Evolutionary conservation across 1,140 invertebrate genomes (phyloP), one percentile per base, ranked within the genome.

Genomic region (Sipha flava): DNA sequence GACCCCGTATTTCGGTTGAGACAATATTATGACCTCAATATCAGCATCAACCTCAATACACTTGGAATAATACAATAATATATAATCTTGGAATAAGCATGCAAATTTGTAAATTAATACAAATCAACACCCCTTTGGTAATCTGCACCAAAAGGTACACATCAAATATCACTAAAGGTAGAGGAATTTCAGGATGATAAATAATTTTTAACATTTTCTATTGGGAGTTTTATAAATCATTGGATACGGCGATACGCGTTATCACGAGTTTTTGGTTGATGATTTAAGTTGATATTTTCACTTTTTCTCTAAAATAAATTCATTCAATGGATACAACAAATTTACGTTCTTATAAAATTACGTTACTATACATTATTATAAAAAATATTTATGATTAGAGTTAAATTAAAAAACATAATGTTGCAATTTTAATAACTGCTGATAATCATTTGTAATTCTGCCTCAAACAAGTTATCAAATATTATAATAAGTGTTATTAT

Each of bases 201-300:
- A 77, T 57, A 77, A 77, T 57, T 77, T 77, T 57, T 34, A 57
- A 43, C 49, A 14, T 57, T n/a, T 77, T 29, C 49, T 54, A 57
- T 59, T 29, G 66, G 34, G 5, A 54, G 26, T 49, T 57, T 31
- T 49, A 52, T 77, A 77, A 37, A 40, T 40, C 72, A 77, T 77
- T 26, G 72, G 31, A 45, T 45, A 43, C 12, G 9, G 34, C 14
- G 4, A 7, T 2, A 23, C 66, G 3, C 54, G 31, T 37, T 29
- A 1, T 57, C 6, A 21, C 14, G 21, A 40, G 29, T 40, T 77
- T 14, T 54, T 59, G 26, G 23, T 68, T 29, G 12, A 23, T 16
- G 72, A 40, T 54, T 54, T 75, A 37, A 75, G 72, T 40, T 72
- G 14, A 54, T 54, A 31, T 16, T 23, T n/a, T 54, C n/a, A 3